Conservation (phyloP, 2,113 vertebrate species). For the Siphamia tubifer region DNA sequence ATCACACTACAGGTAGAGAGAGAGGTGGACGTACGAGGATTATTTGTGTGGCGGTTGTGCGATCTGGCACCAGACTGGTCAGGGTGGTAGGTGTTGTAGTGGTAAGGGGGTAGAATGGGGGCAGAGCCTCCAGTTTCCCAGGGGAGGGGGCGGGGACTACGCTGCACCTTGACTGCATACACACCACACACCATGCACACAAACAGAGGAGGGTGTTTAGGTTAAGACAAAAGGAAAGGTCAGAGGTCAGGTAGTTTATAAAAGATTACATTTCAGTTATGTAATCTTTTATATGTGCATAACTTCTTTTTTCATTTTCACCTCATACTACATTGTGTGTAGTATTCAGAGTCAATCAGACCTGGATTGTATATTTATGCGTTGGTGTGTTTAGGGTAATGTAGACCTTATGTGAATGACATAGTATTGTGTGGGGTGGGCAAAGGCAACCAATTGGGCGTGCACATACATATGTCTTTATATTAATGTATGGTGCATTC, state of each 20-base stretch:
- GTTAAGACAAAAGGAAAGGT: conserved; percentile 53
- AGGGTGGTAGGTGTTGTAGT: conserved; percentile 90
- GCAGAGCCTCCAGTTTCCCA: conserved; percentile 87
- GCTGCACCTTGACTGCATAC: conserved; percentile 93
- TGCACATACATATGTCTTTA: too few species aligned
- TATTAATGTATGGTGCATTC: too few species aligned
- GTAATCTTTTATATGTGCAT: conserved; percentile 11
- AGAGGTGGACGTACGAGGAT: conserved; percentile 59
- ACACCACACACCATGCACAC: conserved; percentile 74
- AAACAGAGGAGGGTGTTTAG: conserved; percentile 56
- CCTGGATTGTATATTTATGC: background rate
- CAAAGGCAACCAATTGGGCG: too few species aligned
- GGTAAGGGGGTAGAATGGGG: conserved; percentile 85
- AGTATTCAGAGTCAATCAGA: too few species aligned
- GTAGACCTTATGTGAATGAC: too few species aligned
- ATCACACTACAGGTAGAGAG: background rate
- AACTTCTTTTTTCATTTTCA: too few species aligned
- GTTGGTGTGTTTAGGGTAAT: background rate
- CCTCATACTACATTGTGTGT: background rate
- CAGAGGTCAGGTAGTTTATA: conserved; percentile 20
- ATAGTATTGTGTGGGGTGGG: too few species aligned
- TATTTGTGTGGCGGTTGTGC: conserved; percentile 72
- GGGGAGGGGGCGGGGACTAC: conserved; percentile 88
- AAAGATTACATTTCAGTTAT: conserved; percentile 27
- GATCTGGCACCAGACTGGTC: conserved; percentile 73